A percentile compares a stretch with the other conserved stretches of the same genome.
Conservation (phyloP, 2,113 vertebrate genomes). For the Cryptotis parvus region DNA sequence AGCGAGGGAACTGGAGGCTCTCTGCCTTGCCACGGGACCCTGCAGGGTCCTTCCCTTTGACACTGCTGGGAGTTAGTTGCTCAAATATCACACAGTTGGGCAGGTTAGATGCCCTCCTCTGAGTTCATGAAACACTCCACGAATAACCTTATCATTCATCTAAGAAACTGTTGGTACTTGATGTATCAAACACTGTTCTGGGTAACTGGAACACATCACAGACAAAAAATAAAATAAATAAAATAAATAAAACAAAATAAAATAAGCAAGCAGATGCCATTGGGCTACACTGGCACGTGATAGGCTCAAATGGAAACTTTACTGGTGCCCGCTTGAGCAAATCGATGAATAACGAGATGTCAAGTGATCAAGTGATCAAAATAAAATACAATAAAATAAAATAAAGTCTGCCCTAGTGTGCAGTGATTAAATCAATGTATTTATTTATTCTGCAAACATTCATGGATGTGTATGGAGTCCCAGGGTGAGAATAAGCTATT, state of each 20-base stretch:
- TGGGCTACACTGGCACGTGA: no score
- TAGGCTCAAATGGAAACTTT: no score
- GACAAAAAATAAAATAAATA: not conserved
- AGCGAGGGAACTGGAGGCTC: not conserved
- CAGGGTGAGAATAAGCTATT: not conserved
- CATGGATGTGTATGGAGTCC: not conserved
- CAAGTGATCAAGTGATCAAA: no score
- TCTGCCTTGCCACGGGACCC: not conserved
- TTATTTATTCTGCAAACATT: slow-evolving; percentile 14
- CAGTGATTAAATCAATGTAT: not conserved
- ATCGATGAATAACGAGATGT: no score
- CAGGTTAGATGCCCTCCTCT: not conserved
- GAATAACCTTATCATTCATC: not conserved
- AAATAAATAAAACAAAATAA: no score
- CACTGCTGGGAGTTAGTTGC: not conserved
- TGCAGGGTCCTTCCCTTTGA: not conserved
- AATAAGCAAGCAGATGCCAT: no score
- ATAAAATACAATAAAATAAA: not conserved
- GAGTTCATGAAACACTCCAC: not conserved
- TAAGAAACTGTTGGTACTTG: not conserved
- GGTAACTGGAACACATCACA: not conserved
- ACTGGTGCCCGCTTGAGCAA: no score
- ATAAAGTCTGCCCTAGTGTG: not conserved
- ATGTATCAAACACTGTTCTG: slow-evolving; percentile 8
- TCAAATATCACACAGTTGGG: not conserved